Evolutionary conservation across 2,113 vertebrate genomes (phyloP).

Genomic region (Malaclemys terrapin): DNA sequence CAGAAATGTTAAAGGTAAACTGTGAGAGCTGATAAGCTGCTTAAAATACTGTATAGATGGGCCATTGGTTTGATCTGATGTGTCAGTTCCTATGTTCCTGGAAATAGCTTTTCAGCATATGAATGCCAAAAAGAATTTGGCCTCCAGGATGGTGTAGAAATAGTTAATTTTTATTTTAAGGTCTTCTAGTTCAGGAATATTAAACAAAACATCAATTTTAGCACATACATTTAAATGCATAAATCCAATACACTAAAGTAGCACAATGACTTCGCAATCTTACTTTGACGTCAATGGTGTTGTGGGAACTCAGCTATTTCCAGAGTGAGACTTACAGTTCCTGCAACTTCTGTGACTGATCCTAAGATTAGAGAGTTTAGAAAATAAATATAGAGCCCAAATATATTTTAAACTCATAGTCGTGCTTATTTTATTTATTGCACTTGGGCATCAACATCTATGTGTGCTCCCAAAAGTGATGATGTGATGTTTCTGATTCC

Average conservation of each 20-base stretch:
- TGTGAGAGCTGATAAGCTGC: conserved; percentile 49
- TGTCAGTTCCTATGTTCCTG: conserved; percentile 27
- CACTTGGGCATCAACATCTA: background rate
- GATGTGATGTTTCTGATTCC: background rate
- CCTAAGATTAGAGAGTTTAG: background rate
- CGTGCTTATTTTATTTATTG: conserved; percentile 22
- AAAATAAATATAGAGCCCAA: conserved; percentile 4
- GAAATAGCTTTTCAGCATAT: conserved; percentile 31
- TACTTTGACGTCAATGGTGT: background rate
- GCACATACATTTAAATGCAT: background rate
- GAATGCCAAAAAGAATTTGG: background rate
- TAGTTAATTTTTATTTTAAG: conserved; percentile 55
- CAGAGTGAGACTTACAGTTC: background rate
- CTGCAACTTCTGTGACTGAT: background rate
- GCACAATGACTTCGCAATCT: background rate
- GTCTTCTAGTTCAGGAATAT: background rate
- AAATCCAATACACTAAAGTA: background rate
- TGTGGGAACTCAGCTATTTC: conserved; percentile 8
- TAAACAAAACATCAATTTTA: conserved; percentile 13
- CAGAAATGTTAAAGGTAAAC: conserved; percentile 53
- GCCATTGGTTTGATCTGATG: conserved; percentile 44
- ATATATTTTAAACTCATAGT: background rate
- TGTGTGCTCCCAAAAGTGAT: background rate
- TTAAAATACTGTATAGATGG: conserved; percentile 47
- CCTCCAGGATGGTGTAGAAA: conserved; percentile 31